Base-by-base conservation (phyloP, 2,113 vertebrate genomes). In the Oxyruncus cristatus region DNA sequence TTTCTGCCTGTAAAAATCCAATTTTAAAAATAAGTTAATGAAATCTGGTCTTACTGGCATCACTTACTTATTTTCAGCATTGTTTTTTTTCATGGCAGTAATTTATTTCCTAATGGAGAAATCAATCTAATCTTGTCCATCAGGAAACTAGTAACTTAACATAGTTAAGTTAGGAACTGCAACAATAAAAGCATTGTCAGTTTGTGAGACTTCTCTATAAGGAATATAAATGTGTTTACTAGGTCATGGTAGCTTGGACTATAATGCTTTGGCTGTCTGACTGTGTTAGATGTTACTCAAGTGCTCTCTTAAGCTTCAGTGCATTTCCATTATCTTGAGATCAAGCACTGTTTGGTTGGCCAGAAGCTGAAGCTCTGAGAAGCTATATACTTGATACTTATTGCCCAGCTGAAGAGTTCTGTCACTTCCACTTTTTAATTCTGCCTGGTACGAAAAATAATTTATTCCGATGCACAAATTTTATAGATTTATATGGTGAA, bases 261-360 rank as follows among this genome's bases (percentile, higher is more conserved):
- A 10, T 30, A 65, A 37, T 58, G 44, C 58, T 91, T 68, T 79
- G 74, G 13, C n/a, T 95, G 87, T 82, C 73, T 91, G 70, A 39
- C 61, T 1, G 0, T 82, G 58, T 93, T 93, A 88, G 78, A 30
- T 85, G 37, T 76, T 92, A 70, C 66, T 81, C 39, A 81, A 82
- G 49, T 61, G 41, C 27, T 93, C 65, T 89, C 77, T 94, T 75
- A 73, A 95, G 53, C 74, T 95, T 84, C 71, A 93, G 12, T 83
- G 87, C n/a, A 21, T 93, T 92, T 95, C 85, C 77, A 88, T 94
- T 89, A 62, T 76, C 74, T 82, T 91, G 62, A 83, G 33, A 67
- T 82, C 61, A 53, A 65, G 49, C 44, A 82, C 41, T 63, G 11
- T 50, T 59, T 85, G 37, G 49, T 24, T 93, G 62, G 52, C 70